These are phyloP conservation scores for Burhinus oedicnemus DNA, from an alignment of 2,113 vertebrate genomes.

Conservation along the genomic window DNA sequence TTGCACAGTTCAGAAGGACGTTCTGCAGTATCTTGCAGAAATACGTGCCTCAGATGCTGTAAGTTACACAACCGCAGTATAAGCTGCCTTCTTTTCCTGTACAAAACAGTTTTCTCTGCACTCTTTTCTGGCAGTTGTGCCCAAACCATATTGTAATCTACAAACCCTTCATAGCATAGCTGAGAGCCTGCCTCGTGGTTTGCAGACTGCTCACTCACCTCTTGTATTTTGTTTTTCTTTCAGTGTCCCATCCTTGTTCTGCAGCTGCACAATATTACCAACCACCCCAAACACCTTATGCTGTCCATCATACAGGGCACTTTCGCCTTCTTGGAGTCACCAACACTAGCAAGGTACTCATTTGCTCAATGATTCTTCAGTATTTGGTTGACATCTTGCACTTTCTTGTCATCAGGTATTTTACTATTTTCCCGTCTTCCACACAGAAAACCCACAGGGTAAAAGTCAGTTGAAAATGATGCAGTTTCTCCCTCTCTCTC, in stretches of 20 bases:
- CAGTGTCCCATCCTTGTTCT: not conserved
- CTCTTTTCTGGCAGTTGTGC: not conserved
- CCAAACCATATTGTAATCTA: not conserved
- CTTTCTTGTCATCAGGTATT: not conserved
- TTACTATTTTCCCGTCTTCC: not conserved
- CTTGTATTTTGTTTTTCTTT: not conserved
- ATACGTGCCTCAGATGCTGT: not conserved
- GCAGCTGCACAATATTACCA: not conserved
- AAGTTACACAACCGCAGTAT: not conserved
- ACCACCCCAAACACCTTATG: not conserved
- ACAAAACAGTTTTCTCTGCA: not conserved
- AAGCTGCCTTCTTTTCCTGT: not conserved
- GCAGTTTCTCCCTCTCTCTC: not conserved
- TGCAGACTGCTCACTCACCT: not conserved
- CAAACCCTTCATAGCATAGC: not conserved
- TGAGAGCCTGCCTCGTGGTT: fast-evolving
- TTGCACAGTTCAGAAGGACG: not conserved
- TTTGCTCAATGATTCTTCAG: not conserved
- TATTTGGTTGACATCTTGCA: not conserved
- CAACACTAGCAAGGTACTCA: not conserved
- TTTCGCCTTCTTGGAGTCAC: not conserved
- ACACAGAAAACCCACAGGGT: not conserved
- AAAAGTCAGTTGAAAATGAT: not conserved
- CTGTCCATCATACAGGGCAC: not conserved
- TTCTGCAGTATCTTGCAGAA: not conserved